Evolutionary conservation across 2,113 vertebrate genomes (phyloP), one percentile per base, ranked within the genome.

Genomic region (Boulengeromyrus knoepffleri): DNA sequence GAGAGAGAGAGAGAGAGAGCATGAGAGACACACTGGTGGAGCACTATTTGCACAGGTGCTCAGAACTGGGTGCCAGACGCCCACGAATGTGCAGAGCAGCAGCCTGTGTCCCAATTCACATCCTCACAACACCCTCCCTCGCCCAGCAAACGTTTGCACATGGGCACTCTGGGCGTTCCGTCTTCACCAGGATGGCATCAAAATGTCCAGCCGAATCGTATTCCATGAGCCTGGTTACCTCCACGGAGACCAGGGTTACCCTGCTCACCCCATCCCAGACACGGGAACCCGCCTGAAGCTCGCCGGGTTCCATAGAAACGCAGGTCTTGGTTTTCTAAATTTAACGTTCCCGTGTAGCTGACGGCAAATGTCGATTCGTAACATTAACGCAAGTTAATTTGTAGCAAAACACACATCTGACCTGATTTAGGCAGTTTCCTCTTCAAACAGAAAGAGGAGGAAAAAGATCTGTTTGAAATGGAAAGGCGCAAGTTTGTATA

Each of bases 21-120:
- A 66, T n/a, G 45, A 74, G 62, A 70, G 27, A 74, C 13, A 74
- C 13, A 74, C 27, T 17, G 4, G 70, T 17, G 10, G 13, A 13
- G 70, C 74, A 2, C 36, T 88, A 85, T 85, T 88, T 88, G 80
- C 39, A 88, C 77, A 90, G 90, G 90, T 90, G 90, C 77, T 88
- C 87, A 39, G 45, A 49, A 62, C 27, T 53, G 50, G 49, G 6
- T 62, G 88, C 91, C 84, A 83, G 90, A 89, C 85, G 92, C 89
- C 74, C 91, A 66, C 84, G 90, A 91, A 93, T 53, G 80, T 90
- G 88, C 49, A 46, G 85, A 89, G 89, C 9, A 50, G 45, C 42
- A 19, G 7, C 31, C 15, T 31, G 3, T 17, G 17, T 31, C 36
- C 31, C 7, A 1, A 77, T 45, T 45, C 8, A 36, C 45, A 53